Conservation (phyloP, 2,888 invertebrate species). For the Drosophila setosimentum region DNA sequence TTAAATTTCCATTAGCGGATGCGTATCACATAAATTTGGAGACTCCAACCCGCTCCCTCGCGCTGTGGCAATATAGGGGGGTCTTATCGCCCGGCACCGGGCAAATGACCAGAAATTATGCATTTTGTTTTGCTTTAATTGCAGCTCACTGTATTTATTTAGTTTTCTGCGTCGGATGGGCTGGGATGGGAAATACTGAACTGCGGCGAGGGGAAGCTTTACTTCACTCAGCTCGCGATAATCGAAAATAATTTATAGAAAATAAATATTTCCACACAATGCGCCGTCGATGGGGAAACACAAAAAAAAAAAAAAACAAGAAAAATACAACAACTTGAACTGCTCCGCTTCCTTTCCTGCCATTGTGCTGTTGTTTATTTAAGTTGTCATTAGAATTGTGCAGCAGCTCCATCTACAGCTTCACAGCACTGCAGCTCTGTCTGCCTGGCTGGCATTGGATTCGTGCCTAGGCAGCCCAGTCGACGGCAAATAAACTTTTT, state of each 20-base stretch:
- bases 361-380: conserved; percentile 73
- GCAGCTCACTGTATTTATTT: conserved; percentile 62
- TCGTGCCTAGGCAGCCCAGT: conserved; percentile 26
- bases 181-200: not conserved
- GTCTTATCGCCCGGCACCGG: conserved; percentile 48
- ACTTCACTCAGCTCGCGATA: conserved; percentile 53
- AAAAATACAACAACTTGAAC: conserved; percentile 30
- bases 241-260: conserved; percentile 80
- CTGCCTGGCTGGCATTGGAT: conserved; percentile 34
- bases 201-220: not conserved
- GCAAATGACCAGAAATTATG: conserved; percentile 72
- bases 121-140: conserved; percentile 77
- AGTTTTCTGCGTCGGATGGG: conserved; percentile 17
- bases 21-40: conserved; percentile 63
- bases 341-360: conserved; percentile 26
- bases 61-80: not conserved
- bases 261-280: conserved; percentile 78
- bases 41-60: conserved; percentile 13
- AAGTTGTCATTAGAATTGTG: conserved; percentile 77
- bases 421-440: conserved; percentile 12
- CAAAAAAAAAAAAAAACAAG: not conserved
- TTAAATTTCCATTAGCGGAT: conserved; percentile 80
- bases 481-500: conserved; percentile 74
- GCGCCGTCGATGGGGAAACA: conserved; percentile 58
- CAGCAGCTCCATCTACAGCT: conserved; percentile 42